These are phyloP conservation scores for Idaea biselata DNA, from an alignment of 2,888 invertebrate species.

Conservation along the genomic window DNA sequence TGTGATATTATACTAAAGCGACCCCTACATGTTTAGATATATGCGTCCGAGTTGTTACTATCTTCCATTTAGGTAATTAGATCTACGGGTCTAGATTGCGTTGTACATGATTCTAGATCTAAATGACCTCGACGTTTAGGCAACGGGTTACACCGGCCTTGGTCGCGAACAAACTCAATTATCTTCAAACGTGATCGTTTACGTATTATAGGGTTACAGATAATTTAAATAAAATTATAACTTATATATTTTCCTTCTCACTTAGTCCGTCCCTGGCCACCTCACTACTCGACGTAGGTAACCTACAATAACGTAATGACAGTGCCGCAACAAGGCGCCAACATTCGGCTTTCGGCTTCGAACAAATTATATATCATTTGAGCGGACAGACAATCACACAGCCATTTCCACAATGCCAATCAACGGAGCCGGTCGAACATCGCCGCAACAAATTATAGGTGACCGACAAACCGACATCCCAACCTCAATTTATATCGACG, in stretches of 20 bases:
- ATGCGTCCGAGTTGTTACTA: too few relatives aligned
- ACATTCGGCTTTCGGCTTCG: conserved; percentile 59
- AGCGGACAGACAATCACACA: conserved; percentile 55
- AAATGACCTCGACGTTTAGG: too few relatives aligned
- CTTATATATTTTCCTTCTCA: not conserved
- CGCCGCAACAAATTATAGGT: conserved; percentile 28
- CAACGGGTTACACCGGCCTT: too few relatives aligned
- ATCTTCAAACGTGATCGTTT: too few relatives aligned
- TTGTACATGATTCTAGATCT: too few relatives aligned
- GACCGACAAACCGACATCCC: conserved; percentile 11
- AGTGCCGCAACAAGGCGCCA: conserved; percentile 70
- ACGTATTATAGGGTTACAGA: too few relatives aligned
- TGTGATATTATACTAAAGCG: too few relatives aligned
- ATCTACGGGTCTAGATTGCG: too few relatives aligned
- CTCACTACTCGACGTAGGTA: conserved; percentile 51
- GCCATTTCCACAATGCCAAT: conserved; percentile 39
- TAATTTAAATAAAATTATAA: not conserved
- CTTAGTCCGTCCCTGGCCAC: conserved; percentile 44
- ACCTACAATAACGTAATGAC: conserved; percentile 66
- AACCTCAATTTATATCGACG: conserved; percentile 13
- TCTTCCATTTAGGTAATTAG: too few relatives aligned
- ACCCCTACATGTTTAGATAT: too few relatives aligned
- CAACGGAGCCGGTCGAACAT: not conserved
- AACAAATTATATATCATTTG: conserved; percentile 71
- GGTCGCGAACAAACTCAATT: too few relatives aligned